Evolutionary conservation across 1,140 invertebrate genomes (phyloP), one percentile per base, ranked within the genome.

Genomic region (Papilio aristodemus): DNA sequence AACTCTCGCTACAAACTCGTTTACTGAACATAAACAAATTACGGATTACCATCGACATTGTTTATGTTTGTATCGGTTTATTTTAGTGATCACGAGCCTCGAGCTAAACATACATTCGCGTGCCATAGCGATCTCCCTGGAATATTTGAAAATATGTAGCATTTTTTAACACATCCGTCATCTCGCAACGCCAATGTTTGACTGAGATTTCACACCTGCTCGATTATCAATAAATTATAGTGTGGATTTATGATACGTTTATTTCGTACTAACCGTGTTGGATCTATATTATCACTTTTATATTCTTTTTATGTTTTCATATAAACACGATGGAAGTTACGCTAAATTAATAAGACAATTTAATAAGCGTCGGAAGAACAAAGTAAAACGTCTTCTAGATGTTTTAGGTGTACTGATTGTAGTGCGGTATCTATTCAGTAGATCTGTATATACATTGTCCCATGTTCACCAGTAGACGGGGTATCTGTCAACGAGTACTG

Each of bases 31-130:
- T 50, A 50, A 50, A 50, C 46, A 50, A 50, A 50, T 50, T 22
- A 50, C 22, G 46, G 46, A 50, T 50, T 50, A 50, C 46, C 46
- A 50, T 50, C 17, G 46, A 50, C 46, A 50, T 50, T 50, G 46
- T 50, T 50, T 50, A 50, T 22, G 46, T 50, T 46, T 46, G 43
- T 46, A 46, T 46, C 43, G 14, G 43, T 46, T 50, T 50, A 50
- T 50, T 50, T 50, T 50, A 50, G 46, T 50, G 46, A 22, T 50
- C 7, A 50, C 22, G 46, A 50, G 46, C 17, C 46, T 50, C 46
- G 19, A 50, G 46, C 46, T 50, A 22, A 50, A 50, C 46, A 50
- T 50, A 50, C 10, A 50, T 50, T 50, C 22, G 22, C 46, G 22
- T 50, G 19, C 19, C 46, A 19, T 11, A 25, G 17, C 17, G 19